Percentiles rank a stretch among this genome's conserved stretches.
Evolutionary conservation across 2,113 vertebrate genomes (phyloP).

Genomic region (Puntigrus tetrazona): DNA sequence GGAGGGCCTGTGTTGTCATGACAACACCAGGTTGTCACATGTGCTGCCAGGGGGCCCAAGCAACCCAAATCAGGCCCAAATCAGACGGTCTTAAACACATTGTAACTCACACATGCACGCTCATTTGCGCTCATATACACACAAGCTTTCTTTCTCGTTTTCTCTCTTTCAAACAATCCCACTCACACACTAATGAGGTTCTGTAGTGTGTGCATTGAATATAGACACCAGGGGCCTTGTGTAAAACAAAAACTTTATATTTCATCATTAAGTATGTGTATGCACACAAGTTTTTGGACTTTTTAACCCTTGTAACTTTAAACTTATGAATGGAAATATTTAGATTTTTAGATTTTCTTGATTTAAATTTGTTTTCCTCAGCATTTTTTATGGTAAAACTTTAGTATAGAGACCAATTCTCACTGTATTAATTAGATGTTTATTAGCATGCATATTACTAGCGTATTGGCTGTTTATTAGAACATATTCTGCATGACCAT

Average conservation of each 20-base stretch:
- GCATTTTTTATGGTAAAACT: no score
- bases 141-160: not conserved
- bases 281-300: not conserved
- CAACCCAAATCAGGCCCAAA: constrained; percentile 21
- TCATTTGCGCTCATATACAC: constrained; percentile 35
- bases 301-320: not conserved
- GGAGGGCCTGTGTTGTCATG: constrained; percentile 38
- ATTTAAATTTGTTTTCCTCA: no score
- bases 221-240: constrained; percentile 19
- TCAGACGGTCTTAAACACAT: constrained; percentile 7
- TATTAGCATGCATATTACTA: no score
- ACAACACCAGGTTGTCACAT: constrained; percentile 43
- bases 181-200: constrained; percentile 14
- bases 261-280: not conserved
- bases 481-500: no score
- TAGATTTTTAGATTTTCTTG: no score
- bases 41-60: constrained; percentile 9
- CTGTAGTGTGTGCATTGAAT: constrained; percentile 6
- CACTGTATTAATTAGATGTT: no score
- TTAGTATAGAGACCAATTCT: no score
- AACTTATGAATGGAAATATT: not conserved
- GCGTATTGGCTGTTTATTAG: no score
- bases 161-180: not conserved
- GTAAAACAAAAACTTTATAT: not conserved
- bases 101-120: constrained; percentile 23